Evolutionary conservation across 2,113 vertebrate species (phyloP), one percentile per base, ranked within the genome.

Genomic region (Gracilinanus agilis): DNA sequence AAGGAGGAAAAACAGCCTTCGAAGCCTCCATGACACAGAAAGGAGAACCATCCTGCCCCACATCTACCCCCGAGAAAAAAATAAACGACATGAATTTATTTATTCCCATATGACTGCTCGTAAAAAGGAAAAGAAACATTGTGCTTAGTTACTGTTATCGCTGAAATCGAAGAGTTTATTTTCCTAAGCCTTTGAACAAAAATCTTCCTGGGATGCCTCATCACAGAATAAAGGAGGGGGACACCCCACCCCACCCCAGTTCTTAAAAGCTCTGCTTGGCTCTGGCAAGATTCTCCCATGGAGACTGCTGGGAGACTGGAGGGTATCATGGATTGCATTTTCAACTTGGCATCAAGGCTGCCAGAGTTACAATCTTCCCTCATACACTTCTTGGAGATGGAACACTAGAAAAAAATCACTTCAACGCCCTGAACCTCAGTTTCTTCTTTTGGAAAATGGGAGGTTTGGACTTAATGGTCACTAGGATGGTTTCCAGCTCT

Each of bases 31-130:
- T 83, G 67, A 96, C 94, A 94, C 83, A 94, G 88, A 83, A 23
- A 96, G 93, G 29, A 93, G 83, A 94, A 88, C 25, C 40, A 23
- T 40, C n/a, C 67, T 40, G 34, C n/a, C 61, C 61, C 29, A 29
- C 1, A n/a, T 19, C 16, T 7, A 6, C 61, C 67, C 67, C 93
- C 93, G 91, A 91, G 61, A 93, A 92, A 44, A 56, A 92, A 55
- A n/a, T 1, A 29, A 16, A 90, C 90, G 55, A 8, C n/a, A n/a
- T 21, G 92, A 16, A 96, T 90, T 88, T 54, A 97, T 97, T 95
- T 98, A 53, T 89, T 95, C 89, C 97, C 58, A 91, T 54, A 96
- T 91, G 92, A 96, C 96, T 75, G 75, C 21, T 94, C 75, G 9
- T 23, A 53, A 10, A 19, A 27, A 12, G 25, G 55, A 21, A 40